Percentiles rank a stretch among this genome's conserved stretches.
Evolutionary conservation across 23 tunicate species (phyloP).

Genomic region (Corella eumyota): DNA sequence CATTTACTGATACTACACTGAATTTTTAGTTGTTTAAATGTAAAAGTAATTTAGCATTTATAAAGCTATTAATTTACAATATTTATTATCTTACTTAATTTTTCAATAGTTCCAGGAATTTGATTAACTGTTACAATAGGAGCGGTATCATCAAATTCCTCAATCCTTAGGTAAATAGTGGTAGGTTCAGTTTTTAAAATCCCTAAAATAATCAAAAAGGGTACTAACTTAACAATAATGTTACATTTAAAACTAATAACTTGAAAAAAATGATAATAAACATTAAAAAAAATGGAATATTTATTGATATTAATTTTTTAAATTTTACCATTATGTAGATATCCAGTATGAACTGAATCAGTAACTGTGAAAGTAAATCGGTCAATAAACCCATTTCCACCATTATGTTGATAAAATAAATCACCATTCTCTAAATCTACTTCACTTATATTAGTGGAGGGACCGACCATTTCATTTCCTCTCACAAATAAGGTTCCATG

Average conservation of each 20-base stretch:
- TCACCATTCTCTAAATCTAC: conserved; percentile 24
- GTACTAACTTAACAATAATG: too few species aligned
- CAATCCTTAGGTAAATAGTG: conserved; percentile 35
- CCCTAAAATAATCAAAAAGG: too few species aligned
- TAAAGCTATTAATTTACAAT: too few species aligned
- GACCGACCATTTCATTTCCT: conserved; percentile 1
- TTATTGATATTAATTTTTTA: background rate
- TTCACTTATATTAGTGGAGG: conserved; percentile 8
- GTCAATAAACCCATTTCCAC: conserved; percentile 39
- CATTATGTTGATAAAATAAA: conserved; percentile 63
- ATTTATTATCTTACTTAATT: conserved; percentile 33
- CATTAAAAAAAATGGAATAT: background rate
- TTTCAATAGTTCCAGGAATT: conserved; percentile 27
- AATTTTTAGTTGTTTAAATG: too few species aligned
- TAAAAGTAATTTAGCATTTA: too few species aligned
- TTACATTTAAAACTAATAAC: background rate
- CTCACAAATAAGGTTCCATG: conserved; percentile 43
- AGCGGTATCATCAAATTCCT: conserved; percentile 58
- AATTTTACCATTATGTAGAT: conserved; percentile 31
- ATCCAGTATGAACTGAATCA: conserved; percentile 65
- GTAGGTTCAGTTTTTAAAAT: too few species aligned
- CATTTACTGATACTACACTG: too few species aligned
- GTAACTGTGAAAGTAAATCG: conserved; percentile 64
- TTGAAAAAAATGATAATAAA: background rate
- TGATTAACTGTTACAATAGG: conserved; percentile 27